Percentiles rank a stretch among this genome's conserved stretches.
Evolutionary conservation across 2,888 invertebrate genomes (phyloP).

Genomic region (Anticlea derivata): DNA sequence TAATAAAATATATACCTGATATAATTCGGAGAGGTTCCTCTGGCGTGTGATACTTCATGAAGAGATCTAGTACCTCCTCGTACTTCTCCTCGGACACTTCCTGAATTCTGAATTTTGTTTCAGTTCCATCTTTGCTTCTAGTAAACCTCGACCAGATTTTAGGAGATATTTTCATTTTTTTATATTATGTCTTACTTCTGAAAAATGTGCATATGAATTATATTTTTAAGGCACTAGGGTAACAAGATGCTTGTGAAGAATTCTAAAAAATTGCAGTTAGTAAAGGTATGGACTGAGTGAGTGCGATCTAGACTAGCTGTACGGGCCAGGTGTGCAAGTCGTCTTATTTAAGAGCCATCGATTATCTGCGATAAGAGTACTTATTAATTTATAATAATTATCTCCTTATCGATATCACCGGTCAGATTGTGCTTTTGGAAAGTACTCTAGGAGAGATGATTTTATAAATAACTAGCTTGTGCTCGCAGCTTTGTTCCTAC

Average conservation of each 20-base stretch:
- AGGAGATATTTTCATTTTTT: slow-evolving; percentile 5
- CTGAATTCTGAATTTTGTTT: slow-evolving; percentile 23
- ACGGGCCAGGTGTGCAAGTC: background rate
- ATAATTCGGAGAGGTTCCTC: slow-evolving; percentile 25
- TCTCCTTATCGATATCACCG: background rate
- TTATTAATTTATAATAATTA: slow-evolving; percentile 5
- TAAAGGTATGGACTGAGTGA: background rate
- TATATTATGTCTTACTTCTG: too few relatives aligned
- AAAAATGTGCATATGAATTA: too few relatives aligned
- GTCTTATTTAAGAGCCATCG: slow-evolving; percentile 5
- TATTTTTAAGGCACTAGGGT: too few relatives aligned
- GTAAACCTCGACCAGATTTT: slow-evolving; percentile 23
- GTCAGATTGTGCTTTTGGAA: background rate
- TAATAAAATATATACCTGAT: slow-evolving; percentile 24
- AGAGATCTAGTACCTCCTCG: slow-evolving; percentile 18
- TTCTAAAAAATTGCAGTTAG: too few relatives aligned
- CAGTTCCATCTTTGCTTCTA: slow-evolving; percentile 12
- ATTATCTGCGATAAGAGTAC: slow-evolving; percentile 5
- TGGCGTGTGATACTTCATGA: slow-evolving; percentile 16
- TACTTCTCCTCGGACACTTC: slow-evolving; percentile 21
- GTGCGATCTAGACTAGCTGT: background rate
- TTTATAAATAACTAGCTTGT: too few relatives aligned
- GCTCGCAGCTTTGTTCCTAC: too few relatives aligned
- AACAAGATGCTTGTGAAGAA: too few relatives aligned
- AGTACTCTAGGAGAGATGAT: too few relatives aligned